Evolutionary conservation across 2,797 vertebrate species (phyloP).

Genomic region (Rousettus madagascariensis): DNA sequence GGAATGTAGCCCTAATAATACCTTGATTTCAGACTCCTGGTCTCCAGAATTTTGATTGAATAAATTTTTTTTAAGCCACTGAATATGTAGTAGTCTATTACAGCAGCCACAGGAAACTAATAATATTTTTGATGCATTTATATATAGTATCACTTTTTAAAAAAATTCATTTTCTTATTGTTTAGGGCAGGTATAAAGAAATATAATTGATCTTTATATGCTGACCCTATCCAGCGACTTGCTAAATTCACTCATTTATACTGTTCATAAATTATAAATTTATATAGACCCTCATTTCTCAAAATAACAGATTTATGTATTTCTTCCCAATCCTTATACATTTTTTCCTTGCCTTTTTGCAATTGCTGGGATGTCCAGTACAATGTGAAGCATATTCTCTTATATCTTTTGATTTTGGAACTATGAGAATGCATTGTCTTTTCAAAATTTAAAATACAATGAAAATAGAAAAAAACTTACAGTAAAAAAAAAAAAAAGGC

Average conservation of each 20-base stretch:
- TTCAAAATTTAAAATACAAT: conserved; percentile 21
- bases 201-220: conserved; percentile 13
- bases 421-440: neutral
- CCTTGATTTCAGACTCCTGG: neutral
- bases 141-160: neutral
- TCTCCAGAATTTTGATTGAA: neutral
- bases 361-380: neutral
- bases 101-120: neutral
- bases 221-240: neutral
- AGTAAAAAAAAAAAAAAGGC: neutral
- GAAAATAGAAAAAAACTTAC: neutral
- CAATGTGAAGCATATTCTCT: neutral
- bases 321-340: conserved; percentile 6
- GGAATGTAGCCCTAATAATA: neutral
- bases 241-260: conserved; percentile 46
- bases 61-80: neutral
- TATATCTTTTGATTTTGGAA: neutral
- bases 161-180: conserved; percentile 25
- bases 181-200: neutral
- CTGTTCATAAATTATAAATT: neutral
- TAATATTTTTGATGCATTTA: neutral
- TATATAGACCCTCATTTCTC: neutral
- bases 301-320: neutral
- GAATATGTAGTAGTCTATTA: neutral
- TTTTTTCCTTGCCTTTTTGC: neutral